Evolutionary conservation across 2,797 vertebrate genomes (phyloP).

Genomic region (Ficedula albicollis): DNA sequence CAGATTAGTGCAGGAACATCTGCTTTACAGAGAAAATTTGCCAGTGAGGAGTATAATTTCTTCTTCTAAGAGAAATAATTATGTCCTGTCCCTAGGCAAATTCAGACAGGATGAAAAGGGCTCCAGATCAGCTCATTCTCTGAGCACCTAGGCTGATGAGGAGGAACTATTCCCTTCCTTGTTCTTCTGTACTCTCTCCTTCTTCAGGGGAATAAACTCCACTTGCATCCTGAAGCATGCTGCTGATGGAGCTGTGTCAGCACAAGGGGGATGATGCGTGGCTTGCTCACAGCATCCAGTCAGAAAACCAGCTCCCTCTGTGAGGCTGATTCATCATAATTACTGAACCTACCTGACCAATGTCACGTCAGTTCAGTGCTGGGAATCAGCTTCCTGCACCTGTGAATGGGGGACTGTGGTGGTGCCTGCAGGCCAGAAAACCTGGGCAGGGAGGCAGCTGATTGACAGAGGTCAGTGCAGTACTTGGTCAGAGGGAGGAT

Average conservation of each 20-base stretch:
- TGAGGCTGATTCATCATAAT: neutral
- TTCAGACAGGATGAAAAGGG: neutral
- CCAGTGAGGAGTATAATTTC: neutral
- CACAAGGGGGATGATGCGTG: neutral
- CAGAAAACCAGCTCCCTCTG: neutral
- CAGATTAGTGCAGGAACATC: neutral
- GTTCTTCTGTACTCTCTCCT: neutral
- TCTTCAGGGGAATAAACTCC: neutral
- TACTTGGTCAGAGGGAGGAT: fast-evolving
- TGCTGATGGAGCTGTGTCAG: neutral
- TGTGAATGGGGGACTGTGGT: neutral
- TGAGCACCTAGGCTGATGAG: neutral
- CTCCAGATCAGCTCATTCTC: neutral
- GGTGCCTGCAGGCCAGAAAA: neutral
- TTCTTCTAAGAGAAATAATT: slow-evolving; percentile 12
- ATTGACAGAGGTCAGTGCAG: neutral
- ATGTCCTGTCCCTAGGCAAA: neutral
- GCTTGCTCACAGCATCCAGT: neutral
- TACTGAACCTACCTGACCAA: neutral
- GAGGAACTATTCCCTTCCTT: neutral
- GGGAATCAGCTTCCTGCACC: neutral
- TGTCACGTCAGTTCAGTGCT: neutral
- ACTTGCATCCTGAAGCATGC: neutral
- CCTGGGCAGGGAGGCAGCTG: neutral
- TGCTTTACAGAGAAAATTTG: neutral